A percentile compares a stretch with the other conserved stretches of the same genome.
Conservation (phyloP, 2,888 invertebrate genomes). For the Drosophila parthenogenetica region DNA sequence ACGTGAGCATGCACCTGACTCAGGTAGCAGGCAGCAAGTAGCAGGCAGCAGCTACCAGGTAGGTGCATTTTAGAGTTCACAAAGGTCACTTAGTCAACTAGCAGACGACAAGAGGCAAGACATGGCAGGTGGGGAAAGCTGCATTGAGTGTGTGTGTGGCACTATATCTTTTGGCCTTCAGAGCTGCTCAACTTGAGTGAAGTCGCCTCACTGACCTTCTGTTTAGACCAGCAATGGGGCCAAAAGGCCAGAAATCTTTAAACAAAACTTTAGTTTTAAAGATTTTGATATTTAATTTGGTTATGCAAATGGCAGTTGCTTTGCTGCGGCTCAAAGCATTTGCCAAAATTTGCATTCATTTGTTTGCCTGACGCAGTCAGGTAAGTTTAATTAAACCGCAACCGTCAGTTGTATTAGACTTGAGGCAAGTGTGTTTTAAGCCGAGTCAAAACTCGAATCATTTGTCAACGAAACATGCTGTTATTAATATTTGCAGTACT, state of each 20-base stretch:
- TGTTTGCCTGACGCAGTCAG: slow-evolving; percentile 50
- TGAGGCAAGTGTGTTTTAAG: slow-evolving; percentile 26
- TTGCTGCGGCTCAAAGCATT: slow-evolving; percentile 7
- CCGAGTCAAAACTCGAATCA: slow-evolving; percentile 11
- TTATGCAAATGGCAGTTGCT: slow-evolving; percentile 24
- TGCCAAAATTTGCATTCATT: slow-evolving; percentile 46
- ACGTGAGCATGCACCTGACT: slow-evolving; percentile 43
- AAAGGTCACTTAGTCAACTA: slow-evolving; percentile 76
- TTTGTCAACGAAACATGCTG: slow-evolving; percentile 28
- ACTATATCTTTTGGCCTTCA: slow-evolving; percentile 31
- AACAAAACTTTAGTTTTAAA: slow-evolving; percentile 14
- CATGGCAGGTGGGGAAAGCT: not conserved
- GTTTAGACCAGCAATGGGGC: slow-evolving; percentile 25
- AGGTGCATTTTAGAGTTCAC: slow-evolving; percentile 63
- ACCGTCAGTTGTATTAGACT: slow-evolving; percentile 33
- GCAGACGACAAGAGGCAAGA: slow-evolving; percentile 57
- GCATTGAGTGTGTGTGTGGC: slow-evolving; percentile 17
- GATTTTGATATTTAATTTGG: slow-evolving; percentile 40
- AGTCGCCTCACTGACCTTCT: slow-evolving; percentile 41
- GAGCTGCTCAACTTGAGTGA: slow-evolving; percentile 69
- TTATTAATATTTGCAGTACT: slow-evolving; percentile 61
- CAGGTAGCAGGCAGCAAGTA: slow-evolving; percentile 29
- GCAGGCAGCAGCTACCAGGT: not conserved
- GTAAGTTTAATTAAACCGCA: slow-evolving; percentile 63
- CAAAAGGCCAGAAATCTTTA: not conserved